A percentile compares a stretch with the other conserved stretches of the same genome.
phyloP scores from a whole-genome alignment of 2,113 vertebrate species.

The Romanogobio albipinnatus region DNA sequence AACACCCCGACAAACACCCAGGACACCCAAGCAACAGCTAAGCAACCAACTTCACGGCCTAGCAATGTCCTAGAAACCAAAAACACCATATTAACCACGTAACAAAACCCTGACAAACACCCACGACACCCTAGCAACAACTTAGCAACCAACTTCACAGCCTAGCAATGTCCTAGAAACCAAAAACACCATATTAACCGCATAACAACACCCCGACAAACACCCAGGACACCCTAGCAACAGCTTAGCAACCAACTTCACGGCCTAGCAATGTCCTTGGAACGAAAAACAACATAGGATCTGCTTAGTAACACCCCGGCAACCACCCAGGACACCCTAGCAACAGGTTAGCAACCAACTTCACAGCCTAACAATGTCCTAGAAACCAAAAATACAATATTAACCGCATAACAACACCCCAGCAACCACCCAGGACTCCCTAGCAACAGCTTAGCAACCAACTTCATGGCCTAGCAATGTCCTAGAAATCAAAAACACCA shows the following conservation, averaged over 20 bases:
- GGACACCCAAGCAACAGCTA: too few relatives aligned
- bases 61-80: not conserved
- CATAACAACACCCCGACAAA: not conserved
- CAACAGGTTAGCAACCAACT: not conserved
- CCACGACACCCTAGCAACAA: not conserved
- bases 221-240: not conserved
- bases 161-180: not conserved
- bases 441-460: not conserved
- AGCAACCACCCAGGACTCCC: too few relatives aligned
- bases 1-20: not conserved
- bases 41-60: not conserved
- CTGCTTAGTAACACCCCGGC: not conserved
- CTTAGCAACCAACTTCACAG: not conserved
- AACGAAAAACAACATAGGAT: not conserved
- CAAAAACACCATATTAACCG: not conserved
- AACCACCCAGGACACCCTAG: too few relatives aligned
- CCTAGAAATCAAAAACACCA: not conserved
- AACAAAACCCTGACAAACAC: too few relatives aligned
- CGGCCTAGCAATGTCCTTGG: not conserved
- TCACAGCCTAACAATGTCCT: not conserved
- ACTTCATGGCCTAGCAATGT: not conserved
- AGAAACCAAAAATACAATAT: not conserved
- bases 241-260: not conserved
- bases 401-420: not conserved
- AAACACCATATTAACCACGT: not conserved